phyloP scores from a whole-genome alignment of 2,113 vertebrate genomes.

The Eclectus roratus region DNA sequence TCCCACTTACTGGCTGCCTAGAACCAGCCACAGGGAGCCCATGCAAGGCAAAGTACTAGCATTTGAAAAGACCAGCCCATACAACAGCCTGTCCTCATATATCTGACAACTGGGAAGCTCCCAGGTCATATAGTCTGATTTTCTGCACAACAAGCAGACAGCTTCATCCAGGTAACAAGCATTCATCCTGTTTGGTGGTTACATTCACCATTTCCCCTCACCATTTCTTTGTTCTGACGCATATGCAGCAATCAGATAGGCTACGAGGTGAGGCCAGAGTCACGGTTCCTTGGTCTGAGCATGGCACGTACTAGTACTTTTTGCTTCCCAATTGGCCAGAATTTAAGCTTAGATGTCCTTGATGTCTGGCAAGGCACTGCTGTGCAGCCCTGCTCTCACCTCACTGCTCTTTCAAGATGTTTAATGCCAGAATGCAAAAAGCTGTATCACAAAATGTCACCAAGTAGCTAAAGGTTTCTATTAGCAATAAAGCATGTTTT shows the following conservation, averaged over 20 bases:
- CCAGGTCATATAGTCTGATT: accelerated
- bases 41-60: accelerated
- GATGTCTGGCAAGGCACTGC: neutral
- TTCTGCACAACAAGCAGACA: neutral
- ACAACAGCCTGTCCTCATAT: accelerated
- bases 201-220: accelerated
- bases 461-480: neutral
- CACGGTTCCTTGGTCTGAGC: accelerated
- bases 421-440: neutral
- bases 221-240: neutral
- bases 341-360: neutral
- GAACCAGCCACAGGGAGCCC: neutral
- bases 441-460: neutral
- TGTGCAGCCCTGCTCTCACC: neutral
- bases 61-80: accelerated
- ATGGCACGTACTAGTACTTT: neutral
- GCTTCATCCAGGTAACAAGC: neutral
- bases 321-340: neutral
- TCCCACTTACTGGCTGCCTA: accelerated
- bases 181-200: neutral
- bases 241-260: accelerated
- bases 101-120: neutral
- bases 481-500: neutral
- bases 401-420: accelerated
- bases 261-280: neutral